Evolutionary conservation across 35 echinoderm and acorn worm species (phyloP), one percentile per base, ranked within the genome.

Genomic region (Amphiura filiformis): DNA sequence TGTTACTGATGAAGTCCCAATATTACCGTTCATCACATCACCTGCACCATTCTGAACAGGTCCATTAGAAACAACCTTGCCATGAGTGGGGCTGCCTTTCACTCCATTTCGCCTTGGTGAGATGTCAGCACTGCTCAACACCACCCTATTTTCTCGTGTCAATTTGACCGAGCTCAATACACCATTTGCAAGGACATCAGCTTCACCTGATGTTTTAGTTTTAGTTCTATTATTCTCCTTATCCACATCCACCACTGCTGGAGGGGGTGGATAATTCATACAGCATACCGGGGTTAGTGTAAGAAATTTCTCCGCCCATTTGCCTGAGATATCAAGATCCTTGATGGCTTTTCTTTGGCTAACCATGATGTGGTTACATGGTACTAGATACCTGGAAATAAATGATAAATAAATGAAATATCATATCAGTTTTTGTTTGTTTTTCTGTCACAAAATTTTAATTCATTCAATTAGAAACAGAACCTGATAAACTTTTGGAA

Each of bases 311-410:
- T 90, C 87, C 20, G 92, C 82, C 79, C 90, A 92, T 13, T 86
- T 90, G 35, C 96, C 93, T 44, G 86, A 80, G 31, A 94, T 78
- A 82, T 94, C 93, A 4, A 94, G 36, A 76, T 99, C 90, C 70
- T 39, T 82, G 37, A 99, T 92, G 3, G 96, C 90, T 75, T 87
- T 89, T 32, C 96, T 81, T 36, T 99, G 96, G 64, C 92, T 94
- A 42, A 87, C 96, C 96, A 99, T 99, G 39, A 99, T 86, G 84
- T 99, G 93, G 36, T 76, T 99, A 65, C 96, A 99, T 31, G 96
- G 96, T 18, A 99, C 90, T 31, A 95, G 77, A 78, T 94, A 89
- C 49, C 96, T 95, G 65, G 1, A 56, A 83, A 90, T n/a, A 42
- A 17, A 47, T 4, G 41, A 47, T 47, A 17, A 47, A 9, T 4